A percentile compares a stretch with the other conserved stretches of the same genome.
Evolutionary conservation across 2,888 invertebrate species (phyloP).

Genomic region (Ganaspis brasiliensis): DNA sequence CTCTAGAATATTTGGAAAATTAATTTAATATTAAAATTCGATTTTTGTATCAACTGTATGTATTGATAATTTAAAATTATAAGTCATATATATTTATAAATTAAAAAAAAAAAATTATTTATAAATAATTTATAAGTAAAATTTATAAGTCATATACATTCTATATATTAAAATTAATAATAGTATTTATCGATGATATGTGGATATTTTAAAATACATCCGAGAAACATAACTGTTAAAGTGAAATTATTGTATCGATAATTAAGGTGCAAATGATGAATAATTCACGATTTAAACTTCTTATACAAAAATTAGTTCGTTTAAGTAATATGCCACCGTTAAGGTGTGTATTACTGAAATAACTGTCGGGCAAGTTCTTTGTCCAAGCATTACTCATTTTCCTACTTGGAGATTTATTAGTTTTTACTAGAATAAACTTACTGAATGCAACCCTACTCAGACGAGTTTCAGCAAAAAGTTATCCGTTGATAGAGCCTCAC

Average conservation of each 20-base stretch:
- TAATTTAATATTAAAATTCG: too few relatives aligned
- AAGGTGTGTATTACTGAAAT: slow-evolving; percentile 22
- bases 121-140: too few relatives aligned
- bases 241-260: not conserved
- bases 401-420: slow-evolving; percentile 56
- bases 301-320: slow-evolving; percentile 13
- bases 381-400: slow-evolving; percentile 49
- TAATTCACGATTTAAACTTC: slow-evolving; percentile 13
- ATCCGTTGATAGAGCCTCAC: slow-evolving; percentile 45
- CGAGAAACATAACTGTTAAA: not conserved
- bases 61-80: too few relatives aligned
- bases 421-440: slow-evolving; percentile 46
- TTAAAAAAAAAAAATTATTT: too few relatives aligned
- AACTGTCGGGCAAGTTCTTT: slow-evolving; percentile 52
- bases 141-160: too few relatives aligned
- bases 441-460: slow-evolving; percentile 18
- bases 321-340: slow-evolving; percentile 20
- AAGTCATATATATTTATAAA: too few relatives aligned
- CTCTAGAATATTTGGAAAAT: too few relatives aligned
- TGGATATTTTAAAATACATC: too few relatives aligned
- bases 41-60: too few relatives aligned
- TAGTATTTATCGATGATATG: too few relatives aligned
- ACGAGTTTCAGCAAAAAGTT: slow-evolving; percentile 46
- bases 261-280: slow-evolving; percentile 25
- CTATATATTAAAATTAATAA: too few relatives aligned